Evolutionary conservation across 2,888 invertebrate species (phyloP).

Genomic region (Mesorhabditis spiculigera): DNA sequence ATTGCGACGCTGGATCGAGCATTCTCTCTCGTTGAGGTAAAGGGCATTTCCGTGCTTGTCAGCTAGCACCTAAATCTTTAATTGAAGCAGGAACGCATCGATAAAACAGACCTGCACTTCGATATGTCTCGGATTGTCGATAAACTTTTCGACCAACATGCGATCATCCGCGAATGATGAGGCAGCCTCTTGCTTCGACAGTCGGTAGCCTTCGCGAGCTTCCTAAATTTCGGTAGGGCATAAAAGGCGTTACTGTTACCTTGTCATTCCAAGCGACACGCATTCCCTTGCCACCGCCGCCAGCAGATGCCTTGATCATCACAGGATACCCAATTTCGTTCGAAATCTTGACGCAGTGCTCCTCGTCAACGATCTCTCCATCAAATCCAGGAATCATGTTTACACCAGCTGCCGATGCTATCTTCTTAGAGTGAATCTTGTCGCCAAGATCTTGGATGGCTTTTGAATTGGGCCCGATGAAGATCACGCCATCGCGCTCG

Average conservation of each 20-base stretch:
- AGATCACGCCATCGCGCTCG: constrained; percentile 47
- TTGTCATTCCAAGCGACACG: constrained; percentile 69
- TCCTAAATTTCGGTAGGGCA: constrained; percentile 56
- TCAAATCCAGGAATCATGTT: constrained; percentile 68
- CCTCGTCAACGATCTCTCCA: constrained; percentile 61
- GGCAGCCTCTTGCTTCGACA: constrained; percentile 69
- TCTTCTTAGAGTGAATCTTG: constrained; percentile 70
- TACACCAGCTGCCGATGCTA: constrained; percentile 67
- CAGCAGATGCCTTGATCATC: constrained; percentile 73
- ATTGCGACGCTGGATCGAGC: constrained; percentile 70
- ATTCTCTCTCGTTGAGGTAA: constrained; percentile 70
- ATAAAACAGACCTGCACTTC: constrained; percentile 65
- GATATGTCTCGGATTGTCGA: constrained; percentile 70
- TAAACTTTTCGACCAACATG: constrained; percentile 70
- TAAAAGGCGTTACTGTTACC: not conserved
- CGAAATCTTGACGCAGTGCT: constrained; percentile 65
- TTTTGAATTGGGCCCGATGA: constrained; percentile 47
- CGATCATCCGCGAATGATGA: constrained; percentile 70
- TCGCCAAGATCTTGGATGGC: constrained; percentile 71
- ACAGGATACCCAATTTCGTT: constrained; percentile 69
- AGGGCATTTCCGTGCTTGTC: constrained; percentile 70
- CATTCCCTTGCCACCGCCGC: constrained; percentile 73
- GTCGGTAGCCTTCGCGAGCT: constrained; percentile 62
- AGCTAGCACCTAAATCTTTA: constrained; percentile 61
- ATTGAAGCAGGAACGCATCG: not conserved